These are phyloP conservation scores for Thumatha senex DNA, from an alignment of 2,888 invertebrate genomes.

Conservation along the genomic window DNA sequence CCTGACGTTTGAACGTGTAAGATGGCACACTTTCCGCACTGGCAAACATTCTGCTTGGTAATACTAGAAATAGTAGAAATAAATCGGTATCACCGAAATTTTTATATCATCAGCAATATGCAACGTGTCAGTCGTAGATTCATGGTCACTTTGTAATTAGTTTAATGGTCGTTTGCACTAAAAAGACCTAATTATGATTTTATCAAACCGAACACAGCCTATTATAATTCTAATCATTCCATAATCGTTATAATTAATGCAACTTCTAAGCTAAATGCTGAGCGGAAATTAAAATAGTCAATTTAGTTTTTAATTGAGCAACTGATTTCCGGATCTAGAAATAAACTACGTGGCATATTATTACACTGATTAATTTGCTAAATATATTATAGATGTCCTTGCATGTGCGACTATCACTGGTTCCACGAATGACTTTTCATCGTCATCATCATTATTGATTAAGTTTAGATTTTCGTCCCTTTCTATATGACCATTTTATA, in stretches of 20 bases:
- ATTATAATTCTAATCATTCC: conserved; percentile 9
- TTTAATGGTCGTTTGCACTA: conserved; percentile 5
- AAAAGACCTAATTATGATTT: neutral
- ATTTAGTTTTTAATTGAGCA: conserved; percentile 24
- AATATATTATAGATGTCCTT: too few relatives aligned
- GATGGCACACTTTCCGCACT: too few relatives aligned
- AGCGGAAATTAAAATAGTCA: conserved; percentile 27
- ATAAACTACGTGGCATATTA: conserved; percentile 29
- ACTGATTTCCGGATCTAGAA: conserved; percentile 22
- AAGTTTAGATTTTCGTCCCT: too few relatives aligned
- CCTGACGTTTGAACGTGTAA: too few relatives aligned
- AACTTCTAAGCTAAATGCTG: conserved; percentile 26
- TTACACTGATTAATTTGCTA: too few relatives aligned
- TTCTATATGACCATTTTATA: too few relatives aligned
- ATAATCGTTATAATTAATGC: conserved; percentile 23
- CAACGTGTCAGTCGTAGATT: neutral
- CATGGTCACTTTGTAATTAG: conserved; percentile 11
- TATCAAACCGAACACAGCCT: conserved; percentile 1
- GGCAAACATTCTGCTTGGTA: too few relatives aligned
- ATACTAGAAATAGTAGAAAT: too few relatives aligned
- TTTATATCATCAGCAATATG: neutral
- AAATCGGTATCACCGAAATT: too few relatives aligned
- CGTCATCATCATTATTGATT: too few relatives aligned
- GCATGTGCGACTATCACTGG: too few relatives aligned
- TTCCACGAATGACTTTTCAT: too few relatives aligned